Evolutionary conservation across 2,797 vertebrate species (phyloP), one percentile per base, ranked within the genome.

Genomic region (Borostomias antarcticus): DNA sequence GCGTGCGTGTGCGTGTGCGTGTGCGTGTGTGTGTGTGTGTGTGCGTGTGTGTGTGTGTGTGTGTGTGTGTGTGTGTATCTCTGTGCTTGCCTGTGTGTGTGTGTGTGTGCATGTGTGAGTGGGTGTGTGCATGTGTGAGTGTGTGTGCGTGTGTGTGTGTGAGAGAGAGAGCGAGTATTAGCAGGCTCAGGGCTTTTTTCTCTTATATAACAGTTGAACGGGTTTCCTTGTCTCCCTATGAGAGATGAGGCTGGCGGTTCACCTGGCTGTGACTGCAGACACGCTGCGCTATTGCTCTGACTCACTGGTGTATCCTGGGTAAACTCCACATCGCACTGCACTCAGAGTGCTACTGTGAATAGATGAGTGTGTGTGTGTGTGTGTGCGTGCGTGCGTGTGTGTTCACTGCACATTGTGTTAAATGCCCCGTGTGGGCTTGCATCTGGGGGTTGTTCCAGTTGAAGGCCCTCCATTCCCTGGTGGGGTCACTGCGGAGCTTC

Each of bases 121-220:
- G 63, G 53, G 52, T 61, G 58, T 51, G 40, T 79, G 74, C 63
- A 43, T 54, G 58, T 35, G 58, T 74, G 79, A 15, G 30, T 58
- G 68, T 65, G 61, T 54, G 59, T 61, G 74, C 64, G 66, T 73
- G 62, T 63, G 69, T 69, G 54, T 29, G 53, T 56, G 33, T 25
- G 37, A 28, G 37, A 19, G 52, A 29, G 37, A 4, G 64, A 57
- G 70, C 69, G 73, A 70, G 52, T 63, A 48, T 65, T 68, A 68
- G 69, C 40, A 58, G 35, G 77, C 82, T 84, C 72, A 51, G 78
- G 82, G 82, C 79, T 66, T 70, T 78, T 78, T n/a, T 81, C 11
- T 81, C 80, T 89, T 89, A 87, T 69, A 63, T 89, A 89, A 88
- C 74, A 61, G 57, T 69, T 53, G 62, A 83, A 77, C 86, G 72